A percentile compares a stretch with the other conserved stretches of the same genome.
Evolutionary conservation across 2,797 vertebrate species (phyloP).

Genomic region (Hypotaenidia okinawae): DNA sequence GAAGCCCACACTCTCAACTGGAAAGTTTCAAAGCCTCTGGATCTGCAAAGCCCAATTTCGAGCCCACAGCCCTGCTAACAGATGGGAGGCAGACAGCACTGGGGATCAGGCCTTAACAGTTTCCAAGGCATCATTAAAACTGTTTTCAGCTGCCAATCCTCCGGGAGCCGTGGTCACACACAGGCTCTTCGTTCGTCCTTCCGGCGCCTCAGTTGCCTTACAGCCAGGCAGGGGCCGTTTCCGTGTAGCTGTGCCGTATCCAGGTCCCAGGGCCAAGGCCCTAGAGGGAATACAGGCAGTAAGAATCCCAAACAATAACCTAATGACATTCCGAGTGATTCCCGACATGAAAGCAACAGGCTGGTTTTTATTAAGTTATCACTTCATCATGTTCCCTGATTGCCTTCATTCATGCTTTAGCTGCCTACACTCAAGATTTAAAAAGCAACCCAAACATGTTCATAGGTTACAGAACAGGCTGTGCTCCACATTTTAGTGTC

Average conservation of each 20-base stretch:
- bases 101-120: background rate
- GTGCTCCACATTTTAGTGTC: background rate
- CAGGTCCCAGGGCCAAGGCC: background rate
- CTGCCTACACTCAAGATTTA: background rate
- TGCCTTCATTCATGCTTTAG: background rate
- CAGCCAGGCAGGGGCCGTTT: background rate
- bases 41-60: background rate
- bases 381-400: conserved; percentile 3
- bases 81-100: background rate
- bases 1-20: fast-evolving
- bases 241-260: background rate
- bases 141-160: background rate
- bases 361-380: conserved; percentile 52
- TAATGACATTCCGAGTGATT: background rate
- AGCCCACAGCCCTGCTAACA: background rate
- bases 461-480: background rate
- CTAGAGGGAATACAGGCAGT: background rate
- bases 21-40: background rate
- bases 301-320: background rate
- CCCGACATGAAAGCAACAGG: background rate
- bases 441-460: background rate
- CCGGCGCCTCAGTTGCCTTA: background rate
- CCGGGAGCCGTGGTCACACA: background rate
- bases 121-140: background rate
- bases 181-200: background rate